Percentiles rank a stretch among this genome's conserved stretches.
Conservation (phyloP, 2,113 vertebrate species). For the Rhizomys pruinosus region DNA sequence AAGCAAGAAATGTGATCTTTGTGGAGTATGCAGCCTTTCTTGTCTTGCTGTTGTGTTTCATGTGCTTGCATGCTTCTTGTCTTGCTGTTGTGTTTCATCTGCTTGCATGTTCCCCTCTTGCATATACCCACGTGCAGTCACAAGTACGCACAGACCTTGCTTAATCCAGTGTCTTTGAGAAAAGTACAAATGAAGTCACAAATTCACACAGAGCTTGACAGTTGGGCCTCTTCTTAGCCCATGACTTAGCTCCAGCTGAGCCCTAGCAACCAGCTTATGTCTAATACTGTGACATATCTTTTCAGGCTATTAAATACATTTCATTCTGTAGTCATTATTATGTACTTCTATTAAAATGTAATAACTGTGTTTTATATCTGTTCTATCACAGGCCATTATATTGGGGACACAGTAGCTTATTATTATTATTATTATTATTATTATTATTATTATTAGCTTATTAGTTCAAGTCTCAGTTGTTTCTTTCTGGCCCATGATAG, state of each 20-base stretch:
- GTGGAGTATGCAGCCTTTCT: background rate
- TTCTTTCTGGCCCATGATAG: background rate
- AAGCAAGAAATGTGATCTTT: background rate
- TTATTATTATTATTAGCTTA: too few relatives aligned
- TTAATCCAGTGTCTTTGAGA: background rate
- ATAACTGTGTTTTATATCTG: background rate
- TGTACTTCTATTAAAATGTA: background rate
- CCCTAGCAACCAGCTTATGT: background rate
- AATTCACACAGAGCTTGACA: background rate
- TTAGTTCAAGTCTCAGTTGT: too few relatives aligned
- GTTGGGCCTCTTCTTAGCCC: background rate
- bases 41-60: background rate
- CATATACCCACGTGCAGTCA: background rate
- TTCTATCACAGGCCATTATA: background rate
- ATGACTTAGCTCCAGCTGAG: background rate
- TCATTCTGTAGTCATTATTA: background rate
- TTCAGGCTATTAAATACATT: background rate
- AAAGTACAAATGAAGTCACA: slow-evolving; percentile 42
- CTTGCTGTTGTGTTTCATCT: background rate
- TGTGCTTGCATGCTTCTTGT: slow-evolving; percentile 38
- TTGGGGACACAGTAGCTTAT: too few relatives aligned
- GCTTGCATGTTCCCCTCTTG: background rate
- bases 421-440: too few relatives aligned
- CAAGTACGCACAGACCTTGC: background rate
- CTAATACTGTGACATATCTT: background rate